Evolutionary conservation across 2,797 vertebrate genomes (phyloP).

Genomic region (Malurus leucopterus): DNA sequence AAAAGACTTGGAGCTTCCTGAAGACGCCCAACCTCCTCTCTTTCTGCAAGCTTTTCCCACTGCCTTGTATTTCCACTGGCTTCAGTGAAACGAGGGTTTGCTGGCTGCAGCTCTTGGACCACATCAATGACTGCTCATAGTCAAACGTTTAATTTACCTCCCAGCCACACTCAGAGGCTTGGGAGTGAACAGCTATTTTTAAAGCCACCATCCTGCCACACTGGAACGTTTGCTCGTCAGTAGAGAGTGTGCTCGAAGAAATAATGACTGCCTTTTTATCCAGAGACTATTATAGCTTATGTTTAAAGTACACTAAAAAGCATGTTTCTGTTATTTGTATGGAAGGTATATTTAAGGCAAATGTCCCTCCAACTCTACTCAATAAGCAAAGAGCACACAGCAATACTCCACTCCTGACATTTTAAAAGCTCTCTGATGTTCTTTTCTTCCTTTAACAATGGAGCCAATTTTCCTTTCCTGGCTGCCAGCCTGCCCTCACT

Average conservation of each 20-base stretch:
- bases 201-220: slow-evolving; percentile 42
- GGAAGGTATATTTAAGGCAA: slow-evolving; percentile 51
- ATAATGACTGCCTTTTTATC: slow-evolving; percentile 57
- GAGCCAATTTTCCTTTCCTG: slow-evolving; percentile 29
- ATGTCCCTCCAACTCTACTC: slow-evolving; percentile 23
- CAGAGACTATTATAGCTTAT: slow-evolving; percentile 41
- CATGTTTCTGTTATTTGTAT: slow-evolving; percentile 43
- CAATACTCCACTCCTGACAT: slow-evolving; percentile 39
- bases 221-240: slow-evolving; percentile 21
- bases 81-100: not conserved
- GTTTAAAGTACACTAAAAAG: slow-evolving; percentile 53
- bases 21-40: not conserved
- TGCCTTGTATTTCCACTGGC: slow-evolving; percentile 7
- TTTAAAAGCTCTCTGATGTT: slow-evolving; percentile 43
- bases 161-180: slow-evolving; percentile 7
- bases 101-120: slow-evolving; percentile 18
- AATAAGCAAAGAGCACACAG: slow-evolving; percentile 41
- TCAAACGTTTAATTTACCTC: slow-evolving; percentile 53
- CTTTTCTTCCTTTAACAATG: slow-evolving; percentile 43
- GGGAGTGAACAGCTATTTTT: slow-evolving; percentile 54
- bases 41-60: not conserved
- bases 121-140: slow-evolving; percentile 38
- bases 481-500: not conserved
- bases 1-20: not conserved
- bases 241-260: slow-evolving; percentile 46